Conservation (phyloP, 2,113 vertebrate genomes). For the Ploceus nigricollis region DNA sequence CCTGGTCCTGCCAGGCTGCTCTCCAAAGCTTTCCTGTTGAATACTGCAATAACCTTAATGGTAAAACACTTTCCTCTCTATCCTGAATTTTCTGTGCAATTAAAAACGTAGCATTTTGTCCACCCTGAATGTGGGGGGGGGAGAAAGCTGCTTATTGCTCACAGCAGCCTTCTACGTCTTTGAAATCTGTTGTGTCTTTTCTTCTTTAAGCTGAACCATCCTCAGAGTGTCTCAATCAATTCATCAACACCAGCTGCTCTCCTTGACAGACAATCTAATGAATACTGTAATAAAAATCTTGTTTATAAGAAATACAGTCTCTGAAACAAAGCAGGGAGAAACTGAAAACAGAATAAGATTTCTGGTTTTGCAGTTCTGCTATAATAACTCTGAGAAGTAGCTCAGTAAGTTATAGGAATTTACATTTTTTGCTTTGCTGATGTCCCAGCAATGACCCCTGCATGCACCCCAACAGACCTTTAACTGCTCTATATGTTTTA, state of each 20-base stretch:
- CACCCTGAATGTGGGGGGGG: not conserved
- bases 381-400: not conserved
- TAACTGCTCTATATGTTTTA: too few relatives aligned
- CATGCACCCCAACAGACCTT: too few relatives aligned
- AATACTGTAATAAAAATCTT: not conserved
- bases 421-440: not conserved
- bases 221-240: not conserved
- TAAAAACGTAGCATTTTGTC: not conserved
- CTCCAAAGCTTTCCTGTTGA: not conserved
- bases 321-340: not conserved
- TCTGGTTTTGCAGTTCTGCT: not conserved
- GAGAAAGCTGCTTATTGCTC: not conserved
- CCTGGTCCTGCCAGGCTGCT: not conserved
- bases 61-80: not conserved
- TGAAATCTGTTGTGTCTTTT: not conserved
- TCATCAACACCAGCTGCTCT: slow-evolving; percentile 26
- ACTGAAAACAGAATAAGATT: not conserved
- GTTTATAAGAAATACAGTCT: not conserved
- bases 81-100: not conserved
- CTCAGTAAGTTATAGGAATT: not conserved
- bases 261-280: slow-evolving; percentile 14
- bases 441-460: not conserved
- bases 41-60: too few relatives aligned
- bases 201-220: not conserved
- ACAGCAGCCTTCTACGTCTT: not conserved